Conservation (phyloP, 2,797 vertebrate species). For the Halcyon smyrnensis region DNA sequence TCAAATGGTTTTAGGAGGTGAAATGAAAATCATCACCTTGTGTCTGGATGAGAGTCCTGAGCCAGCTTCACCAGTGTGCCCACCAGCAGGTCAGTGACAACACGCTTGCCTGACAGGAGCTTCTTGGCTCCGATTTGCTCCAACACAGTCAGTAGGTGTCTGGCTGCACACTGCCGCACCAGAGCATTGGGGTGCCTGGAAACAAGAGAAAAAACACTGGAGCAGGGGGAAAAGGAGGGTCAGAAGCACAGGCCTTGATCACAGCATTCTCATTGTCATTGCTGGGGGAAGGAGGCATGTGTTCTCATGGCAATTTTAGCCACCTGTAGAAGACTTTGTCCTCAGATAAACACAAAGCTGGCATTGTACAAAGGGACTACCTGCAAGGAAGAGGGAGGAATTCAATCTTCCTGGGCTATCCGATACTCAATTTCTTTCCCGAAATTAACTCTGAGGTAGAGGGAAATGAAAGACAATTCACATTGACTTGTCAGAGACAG, state of each 20-base stretch:
- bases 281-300: neutral
- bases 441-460: neutral
- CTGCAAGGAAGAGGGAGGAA: neutral
- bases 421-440: neutral
- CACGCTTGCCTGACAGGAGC: slow-evolving; percentile 40
- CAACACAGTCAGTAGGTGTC: slow-evolving; percentile 53
- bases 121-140: slow-evolving; percentile 57
- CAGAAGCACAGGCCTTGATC: neutral
- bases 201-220: neutral
- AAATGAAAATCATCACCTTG: slow-evolving; percentile 65
- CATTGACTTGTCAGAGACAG: neutral
- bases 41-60: slow-evolving; percentile 76
- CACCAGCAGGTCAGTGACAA: slow-evolving; percentile 37
- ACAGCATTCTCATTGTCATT: neutral
- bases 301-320: accelerated
- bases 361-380: neutral
- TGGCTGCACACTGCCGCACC: slow-evolving; percentile 64
- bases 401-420: neutral
- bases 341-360: neutral
- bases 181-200: slow-evolving; percentile 68
- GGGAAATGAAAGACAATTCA: neutral
- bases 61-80: slow-evolving; percentile 57
- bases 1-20: neutral
- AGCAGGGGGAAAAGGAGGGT: neutral
- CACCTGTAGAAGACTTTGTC: neutral